Percentiles rank a stretch among this genome's conserved stretches.
phyloP scores from a whole-genome alignment of 2,113 vertebrate species.

The Herpailurus yagouaroundi region DNA sequence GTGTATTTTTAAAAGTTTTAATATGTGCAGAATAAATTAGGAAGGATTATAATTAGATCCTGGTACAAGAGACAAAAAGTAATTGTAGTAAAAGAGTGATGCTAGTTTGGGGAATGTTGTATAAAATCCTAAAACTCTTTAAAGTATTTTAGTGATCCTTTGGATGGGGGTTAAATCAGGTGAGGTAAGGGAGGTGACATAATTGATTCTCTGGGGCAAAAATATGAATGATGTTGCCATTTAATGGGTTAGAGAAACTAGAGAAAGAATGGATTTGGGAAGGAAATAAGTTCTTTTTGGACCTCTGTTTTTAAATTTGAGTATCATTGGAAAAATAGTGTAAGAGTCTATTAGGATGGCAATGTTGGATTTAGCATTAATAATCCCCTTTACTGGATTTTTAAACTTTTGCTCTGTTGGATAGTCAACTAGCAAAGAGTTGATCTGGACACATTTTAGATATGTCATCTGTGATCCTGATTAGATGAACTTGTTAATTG shows the following conservation, averaged over 20 bases:
- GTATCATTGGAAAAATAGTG: constrained; percentile 16
- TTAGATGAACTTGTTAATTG: not conserved
- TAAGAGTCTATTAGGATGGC: not conserved
- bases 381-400: not conserved
- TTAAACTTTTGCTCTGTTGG: not conserved
- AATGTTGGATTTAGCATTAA: not conserved
- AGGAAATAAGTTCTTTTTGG: constrained; percentile 3
- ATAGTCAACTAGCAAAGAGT: not conserved
- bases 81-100: constrained; percentile 19
- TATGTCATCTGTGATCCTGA: not conserved
- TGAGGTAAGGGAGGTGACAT: not conserved
- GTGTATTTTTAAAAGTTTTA: constrained; percentile 16
- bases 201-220: constrained; percentile 18
- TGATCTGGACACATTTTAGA: not conserved
- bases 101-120: constrained; percentile 8
- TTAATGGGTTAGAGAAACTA: constrained; percentile 21
- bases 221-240: not conserved
- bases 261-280: constrained; percentile 13
- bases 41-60: not conserved
- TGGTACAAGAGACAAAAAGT: not conserved
- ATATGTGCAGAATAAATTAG: constrained; percentile 7
- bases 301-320: not conserved
- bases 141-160: not conserved
- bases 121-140: constrained; percentile 46
- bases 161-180: not conserved